These are phyloP conservation scores for Xenops minutus DNA, from an alignment of 2,797 vertebrate genomes.

Conservation along the genomic window DNA sequence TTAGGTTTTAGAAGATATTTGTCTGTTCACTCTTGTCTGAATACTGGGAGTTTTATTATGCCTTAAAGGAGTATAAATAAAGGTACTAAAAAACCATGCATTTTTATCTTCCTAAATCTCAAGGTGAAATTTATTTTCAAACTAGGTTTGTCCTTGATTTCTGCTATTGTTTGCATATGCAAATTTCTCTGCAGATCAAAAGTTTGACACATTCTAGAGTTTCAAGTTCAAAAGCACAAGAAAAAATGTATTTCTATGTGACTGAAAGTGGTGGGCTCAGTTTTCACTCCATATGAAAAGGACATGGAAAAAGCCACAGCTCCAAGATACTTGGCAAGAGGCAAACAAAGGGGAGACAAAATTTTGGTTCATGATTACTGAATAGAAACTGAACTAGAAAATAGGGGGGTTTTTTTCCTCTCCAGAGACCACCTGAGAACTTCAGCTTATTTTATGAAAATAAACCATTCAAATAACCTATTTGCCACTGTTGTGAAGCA, in stretches of 20 bases:
- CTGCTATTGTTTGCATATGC: conserved; percentile 35
- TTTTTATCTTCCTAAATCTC: conserved; percentile 4
- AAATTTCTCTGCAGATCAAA: conserved; percentile 17
- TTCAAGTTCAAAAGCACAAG: not conserved
- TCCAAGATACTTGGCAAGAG: not conserved
- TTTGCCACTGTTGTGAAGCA: not conserved
- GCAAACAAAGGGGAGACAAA: not conserved
- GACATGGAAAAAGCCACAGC: not conserved
- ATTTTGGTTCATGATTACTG: not conserved
- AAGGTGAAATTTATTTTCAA: conserved; percentile 31
- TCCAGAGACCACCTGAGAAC: not conserved
- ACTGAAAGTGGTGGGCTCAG: not conserved
- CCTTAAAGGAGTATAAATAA: conserved; percentile 27
- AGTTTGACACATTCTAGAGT: not conserved
- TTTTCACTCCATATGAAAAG: not conserved
- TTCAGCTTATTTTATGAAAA: not conserved
- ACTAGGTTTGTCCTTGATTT: not conserved
- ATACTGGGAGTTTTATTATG: not conserved
- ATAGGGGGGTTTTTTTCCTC: not conserved
- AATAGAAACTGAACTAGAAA: not conserved
- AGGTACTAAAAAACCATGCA: not conserved
- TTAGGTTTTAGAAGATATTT: not conserved
- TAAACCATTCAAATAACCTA: not conserved
- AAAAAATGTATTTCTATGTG: not conserved
- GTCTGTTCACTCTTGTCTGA: not conserved